These are phyloP conservation scores for Amazona guildingii DNA, from an alignment of 2,113 vertebrate genomes.

Conservation along the genomic window DNA sequence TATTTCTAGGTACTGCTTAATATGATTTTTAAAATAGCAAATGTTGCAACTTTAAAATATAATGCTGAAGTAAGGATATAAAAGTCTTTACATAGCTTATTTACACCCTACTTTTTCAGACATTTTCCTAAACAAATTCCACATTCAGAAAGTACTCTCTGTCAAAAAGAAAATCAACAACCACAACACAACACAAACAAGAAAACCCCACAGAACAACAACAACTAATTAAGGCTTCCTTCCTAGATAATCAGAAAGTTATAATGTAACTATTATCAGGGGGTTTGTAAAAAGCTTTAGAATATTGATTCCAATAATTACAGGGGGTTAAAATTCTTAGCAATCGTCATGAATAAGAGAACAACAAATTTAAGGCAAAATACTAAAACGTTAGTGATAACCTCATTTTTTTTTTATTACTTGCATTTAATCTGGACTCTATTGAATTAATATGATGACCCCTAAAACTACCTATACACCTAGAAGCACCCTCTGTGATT, in stretches of 20 bases:
- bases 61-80: background rate
- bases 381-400: background rate
- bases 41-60: background rate
- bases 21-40: background rate
- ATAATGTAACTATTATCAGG: background rate
- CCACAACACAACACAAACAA: background rate
- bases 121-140: background rate
- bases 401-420: background rate
- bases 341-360: background rate
- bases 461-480: background rate
- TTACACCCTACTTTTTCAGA: background rate
- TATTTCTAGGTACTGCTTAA: background rate
- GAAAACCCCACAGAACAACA: background rate
- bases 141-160: background rate
- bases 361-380: background rate
- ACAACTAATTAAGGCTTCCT: background rate
- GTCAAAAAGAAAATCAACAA: background rate
- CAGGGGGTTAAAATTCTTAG: background rate
- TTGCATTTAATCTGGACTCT: background rate
- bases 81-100: background rate
- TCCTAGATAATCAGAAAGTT: background rate
- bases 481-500: background rate
- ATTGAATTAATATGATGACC: background rate
- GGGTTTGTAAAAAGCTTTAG: background rate
- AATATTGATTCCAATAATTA: conserved; percentile 4